Percentiles rank a stretch among this genome's conserved stretches.
Evolutionary conservation across 2,113 vertebrate genomes (phyloP).

Genomic region (Dolichallabes microphthalmus): DNA sequence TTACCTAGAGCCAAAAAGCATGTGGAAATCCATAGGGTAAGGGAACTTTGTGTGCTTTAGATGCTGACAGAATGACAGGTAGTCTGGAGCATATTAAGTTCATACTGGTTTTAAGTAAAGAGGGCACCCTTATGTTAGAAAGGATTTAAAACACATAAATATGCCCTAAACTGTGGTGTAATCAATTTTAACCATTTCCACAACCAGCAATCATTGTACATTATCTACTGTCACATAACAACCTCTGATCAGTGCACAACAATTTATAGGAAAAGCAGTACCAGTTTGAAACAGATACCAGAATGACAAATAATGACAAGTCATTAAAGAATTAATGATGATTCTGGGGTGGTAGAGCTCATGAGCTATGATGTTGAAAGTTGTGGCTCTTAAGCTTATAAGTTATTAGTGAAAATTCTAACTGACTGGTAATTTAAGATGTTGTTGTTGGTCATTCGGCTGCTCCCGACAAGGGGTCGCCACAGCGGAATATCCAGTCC

Average conservation of each 20-base stretch:
- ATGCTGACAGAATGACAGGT: not conserved
- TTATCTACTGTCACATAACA: not conserved
- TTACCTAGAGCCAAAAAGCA: conserved; percentile 20
- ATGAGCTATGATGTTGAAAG: not conserved
- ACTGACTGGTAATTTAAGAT: not conserved
- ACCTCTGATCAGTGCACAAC: conserved; percentile 7
- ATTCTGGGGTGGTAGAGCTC: not conserved
- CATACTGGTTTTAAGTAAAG: not conserved
- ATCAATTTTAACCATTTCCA: conserved; percentile 2
- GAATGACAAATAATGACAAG: not conserved
- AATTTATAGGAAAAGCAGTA: conserved; percentile 34
- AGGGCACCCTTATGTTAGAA: not conserved
- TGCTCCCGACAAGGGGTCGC: too few species aligned
- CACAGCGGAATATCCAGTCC: too few species aligned
- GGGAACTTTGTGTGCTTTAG: not conserved
- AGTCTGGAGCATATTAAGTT: not conserved
- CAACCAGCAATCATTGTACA: not conserved
- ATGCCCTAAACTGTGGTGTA: not conserved
- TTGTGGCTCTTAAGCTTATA: not conserved
- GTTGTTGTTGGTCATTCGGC: too few species aligned
- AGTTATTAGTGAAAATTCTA: not conserved
- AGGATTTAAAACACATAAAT: not conserved
- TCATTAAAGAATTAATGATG: not conserved
- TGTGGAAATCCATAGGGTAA: conserved; percentile 10
- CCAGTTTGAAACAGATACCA: not conserved